Conservation (phyloP, 2,797 vertebrate genomes). For the Neosilurus mollespiculum region DNA sequence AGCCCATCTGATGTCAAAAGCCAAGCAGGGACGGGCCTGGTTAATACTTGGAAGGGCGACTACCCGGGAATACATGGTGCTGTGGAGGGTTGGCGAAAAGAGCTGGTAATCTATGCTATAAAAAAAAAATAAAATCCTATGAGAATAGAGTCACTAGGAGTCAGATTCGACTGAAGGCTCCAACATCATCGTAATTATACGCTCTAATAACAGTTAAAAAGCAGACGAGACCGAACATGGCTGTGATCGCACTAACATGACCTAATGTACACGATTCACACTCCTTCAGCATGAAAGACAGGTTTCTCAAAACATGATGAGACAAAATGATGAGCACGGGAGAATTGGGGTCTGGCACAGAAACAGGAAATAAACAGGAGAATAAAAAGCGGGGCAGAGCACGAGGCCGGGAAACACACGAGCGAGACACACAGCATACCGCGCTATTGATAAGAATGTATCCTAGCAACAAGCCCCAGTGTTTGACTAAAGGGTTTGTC, state of each 20-base stretch:
- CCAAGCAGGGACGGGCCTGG: no score
- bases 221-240: neutral
- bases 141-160: no score
- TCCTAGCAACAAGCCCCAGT: conserved; percentile 61
- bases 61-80: no score
- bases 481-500: conserved; percentile 59
- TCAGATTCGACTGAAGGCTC: no score
- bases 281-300: neutral
- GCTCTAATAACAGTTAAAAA: neutral
- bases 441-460: conserved; percentile 59
- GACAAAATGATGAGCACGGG: conserved; percentile 19
- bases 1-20: no score
- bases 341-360: conserved; percentile 15
- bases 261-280: neutral
- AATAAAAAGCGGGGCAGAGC: conserved; percentile 42
- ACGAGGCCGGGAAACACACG: conserved; percentile 25
- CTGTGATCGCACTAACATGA: neutral
- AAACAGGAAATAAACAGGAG: conserved; percentile 45
- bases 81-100: no score
- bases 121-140: no score
- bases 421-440: conserved; percentile 55
- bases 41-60: no score
- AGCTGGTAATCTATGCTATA: no score
- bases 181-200: neutral
- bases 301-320: neutral